Conservation (phyloP, 1,140 invertebrate genomes). For the Philopotamus ludificatus region DNA sequence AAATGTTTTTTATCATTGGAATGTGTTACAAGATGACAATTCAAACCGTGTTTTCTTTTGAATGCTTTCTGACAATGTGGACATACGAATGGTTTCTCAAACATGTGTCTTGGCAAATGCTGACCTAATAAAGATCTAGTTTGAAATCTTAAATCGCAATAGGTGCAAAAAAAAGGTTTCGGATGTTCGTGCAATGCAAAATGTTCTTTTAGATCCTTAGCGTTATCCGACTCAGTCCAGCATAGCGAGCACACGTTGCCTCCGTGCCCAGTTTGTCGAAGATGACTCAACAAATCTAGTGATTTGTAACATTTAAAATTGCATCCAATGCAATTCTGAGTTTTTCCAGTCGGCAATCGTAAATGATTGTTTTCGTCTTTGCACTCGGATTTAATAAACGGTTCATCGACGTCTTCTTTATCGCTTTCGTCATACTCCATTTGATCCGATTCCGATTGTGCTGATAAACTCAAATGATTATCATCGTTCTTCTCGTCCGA, state of each 20-base stretch:
- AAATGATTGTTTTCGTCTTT: background rate
- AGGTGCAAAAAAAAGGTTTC: slow-evolving; percentile 57
- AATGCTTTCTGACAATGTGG: slow-evolving; percentile 60
- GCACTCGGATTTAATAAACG: background rate
- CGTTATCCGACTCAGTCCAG: slow-evolving; percentile 15
- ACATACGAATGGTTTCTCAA: slow-evolving; percentile 59
- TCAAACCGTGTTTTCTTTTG: slow-evolving; percentile 64
- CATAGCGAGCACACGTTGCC: slow-evolving; percentile 23
- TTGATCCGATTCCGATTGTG: background rate
- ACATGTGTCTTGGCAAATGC: slow-evolving; percentile 60
- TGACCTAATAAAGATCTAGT: slow-evolving; percentile 55
- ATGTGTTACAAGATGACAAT: slow-evolving; percentile 59
- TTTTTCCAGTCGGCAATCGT: background rate
- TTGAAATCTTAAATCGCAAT: slow-evolving; percentile 56
- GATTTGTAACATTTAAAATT: slow-evolving; percentile 22
- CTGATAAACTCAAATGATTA: too few species aligned
- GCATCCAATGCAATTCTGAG: slow-evolving; percentile 16
- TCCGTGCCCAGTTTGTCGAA: slow-evolving; percentile 11
- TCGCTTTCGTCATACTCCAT: background rate
- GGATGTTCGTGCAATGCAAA: slow-evolving; percentile 50
- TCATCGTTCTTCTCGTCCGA: background rate
- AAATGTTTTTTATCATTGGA: slow-evolving; percentile 59
- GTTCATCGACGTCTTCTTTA: background rate
- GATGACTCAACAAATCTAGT: slow-evolving; percentile 7
- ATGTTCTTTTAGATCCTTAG: slow-evolving; percentile 2